These are phyloP conservation scores for Oncorhynchus nerka DNA, from an alignment of 2,113 vertebrate species.

Conservation along the genomic window DNA sequence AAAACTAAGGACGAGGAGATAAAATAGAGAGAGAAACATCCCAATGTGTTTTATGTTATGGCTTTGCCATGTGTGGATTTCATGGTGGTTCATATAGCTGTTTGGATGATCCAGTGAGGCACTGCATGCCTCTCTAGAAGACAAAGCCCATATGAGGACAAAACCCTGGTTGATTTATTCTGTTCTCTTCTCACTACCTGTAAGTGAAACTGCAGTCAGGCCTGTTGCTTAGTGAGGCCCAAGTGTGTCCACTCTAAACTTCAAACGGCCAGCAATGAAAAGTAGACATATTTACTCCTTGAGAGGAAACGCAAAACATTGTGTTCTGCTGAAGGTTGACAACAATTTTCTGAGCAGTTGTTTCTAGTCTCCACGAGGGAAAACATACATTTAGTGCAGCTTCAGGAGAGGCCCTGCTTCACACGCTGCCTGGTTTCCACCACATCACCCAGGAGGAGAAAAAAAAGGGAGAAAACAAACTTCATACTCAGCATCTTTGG, in stretches of 20 bases:
- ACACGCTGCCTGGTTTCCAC: slow-evolving; percentile 29
- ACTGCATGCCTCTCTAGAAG: neutral
- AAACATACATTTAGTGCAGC: slow-evolving; percentile 28
- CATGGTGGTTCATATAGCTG: slow-evolving; percentile 19
- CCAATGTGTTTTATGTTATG: slow-evolving; percentile 21
- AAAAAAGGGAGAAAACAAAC: slow-evolving; percentile 12
- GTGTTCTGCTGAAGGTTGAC: slow-evolving; percentile 52
- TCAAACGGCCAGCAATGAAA: slow-evolving; percentile 50
- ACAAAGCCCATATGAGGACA: neutral
- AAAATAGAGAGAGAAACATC: slow-evolving; percentile 19
- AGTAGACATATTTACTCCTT: slow-evolving; percentile 50
- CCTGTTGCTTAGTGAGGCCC: slow-evolving; percentile 8
- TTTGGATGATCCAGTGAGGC: neutral
- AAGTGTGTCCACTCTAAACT: slow-evolving; percentile 30
- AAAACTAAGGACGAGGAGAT: slow-evolving; percentile 5
- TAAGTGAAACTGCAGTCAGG: slow-evolving; percentile 1
- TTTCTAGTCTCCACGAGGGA: slow-evolving; percentile 37
- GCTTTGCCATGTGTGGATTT: slow-evolving; percentile 37
- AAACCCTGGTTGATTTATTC: slow-evolving; percentile 1
- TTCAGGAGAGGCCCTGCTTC: slow-evolving; percentile 18
- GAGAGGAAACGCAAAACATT: slow-evolving; percentile 45
- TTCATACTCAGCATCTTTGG: neutral
- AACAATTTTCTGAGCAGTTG: slow-evolving; percentile 57
- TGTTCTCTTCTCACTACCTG: slow-evolving; percentile 26
- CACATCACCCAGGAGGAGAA: slow-evolving; percentile 15